A percentile compares a stretch with the other conserved stretches of the same genome.
Evolutionary conservation across 2,113 vertebrate genomes (phyloP).

Genomic region (Psophia crepitans): DNA sequence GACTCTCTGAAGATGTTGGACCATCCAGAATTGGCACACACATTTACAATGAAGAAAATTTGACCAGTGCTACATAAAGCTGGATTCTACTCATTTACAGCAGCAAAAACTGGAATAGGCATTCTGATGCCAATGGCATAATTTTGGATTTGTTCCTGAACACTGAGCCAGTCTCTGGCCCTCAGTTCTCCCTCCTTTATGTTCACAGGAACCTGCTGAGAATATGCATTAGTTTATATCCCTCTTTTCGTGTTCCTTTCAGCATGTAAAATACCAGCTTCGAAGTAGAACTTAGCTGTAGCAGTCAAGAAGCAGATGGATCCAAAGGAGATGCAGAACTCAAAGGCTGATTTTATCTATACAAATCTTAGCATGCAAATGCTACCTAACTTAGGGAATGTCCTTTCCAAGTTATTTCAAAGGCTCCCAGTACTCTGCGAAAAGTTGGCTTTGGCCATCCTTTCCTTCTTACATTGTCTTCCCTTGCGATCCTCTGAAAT

Average conservation of each 20-base stretch:
- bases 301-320: neutral
- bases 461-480: neutral
- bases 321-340: neutral
- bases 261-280: neutral
- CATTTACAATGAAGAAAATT: neutral
- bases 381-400: neutral
- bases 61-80: neutral
- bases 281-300: neutral
- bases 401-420: slow-evolving; percentile 19
- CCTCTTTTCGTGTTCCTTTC: slow-evolving; percentile 36
- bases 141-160: neutral
- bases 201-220: neutral
- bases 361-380: neutral
- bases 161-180: neutral
- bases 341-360: neutral
- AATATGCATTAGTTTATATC: neutral
- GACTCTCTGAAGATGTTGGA: neutral
- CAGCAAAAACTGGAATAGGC: neutral
- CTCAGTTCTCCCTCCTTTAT: neutral
- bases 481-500: neutral
- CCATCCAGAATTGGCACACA: neutral
- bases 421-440: neutral
- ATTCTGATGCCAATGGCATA: neutral
- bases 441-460: neutral
- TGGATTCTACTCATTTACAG: neutral